Evolutionary conservation across 2,113 vertebrate species (phyloP), one percentile per base, ranked within the genome.

Genomic region (Sakesphorus luctuosus): DNA sequence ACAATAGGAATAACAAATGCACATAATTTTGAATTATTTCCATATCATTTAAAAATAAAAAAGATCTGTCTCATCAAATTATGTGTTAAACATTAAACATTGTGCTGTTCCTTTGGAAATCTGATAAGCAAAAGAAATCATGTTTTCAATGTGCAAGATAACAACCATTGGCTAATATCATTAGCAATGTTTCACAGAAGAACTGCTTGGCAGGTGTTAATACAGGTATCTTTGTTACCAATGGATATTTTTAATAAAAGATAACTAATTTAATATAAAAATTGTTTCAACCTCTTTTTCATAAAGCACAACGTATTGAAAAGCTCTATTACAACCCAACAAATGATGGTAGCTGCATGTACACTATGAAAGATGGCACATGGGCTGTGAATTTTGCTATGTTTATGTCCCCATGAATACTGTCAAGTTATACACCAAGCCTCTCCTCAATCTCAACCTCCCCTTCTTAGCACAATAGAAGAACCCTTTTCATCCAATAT

Each of bases 341-440:
- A 78, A 65, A 35, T 46, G 4, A 38, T 53, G 23, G 10, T 71
- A 65, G 18, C 35, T 95, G n/a, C 36, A 52, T 16, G 11, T 25
- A 4, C 15, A 6, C 2, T 3, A 1, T 13, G 9, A 80, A 67
- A 18, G 18, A 40, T 24, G 16, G 11, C 3, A 4, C 26, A 11
- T 5, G 10, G 23, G 6, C 36, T 59, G 3, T 74, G 73, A 66
- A 56, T 66, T 81, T 47, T 67, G 17, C 21, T 20, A 13, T 28
- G 11, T 8, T 52, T 36, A 1, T 58, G 31, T 78, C 10, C 9
- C 18, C n/a, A 63, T 53, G 12, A 88, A 44, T 49, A 47, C 26
- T 84, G 18, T 11, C 25, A 50, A 50, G 63, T 29, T 21, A 52
- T 4, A 36, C 9, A 5, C 72, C 53, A 76, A 81, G 15, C 4